Base-by-base conservation (phyloP, 1,140 invertebrate genomes). In the Pararge aegeria region DNA sequence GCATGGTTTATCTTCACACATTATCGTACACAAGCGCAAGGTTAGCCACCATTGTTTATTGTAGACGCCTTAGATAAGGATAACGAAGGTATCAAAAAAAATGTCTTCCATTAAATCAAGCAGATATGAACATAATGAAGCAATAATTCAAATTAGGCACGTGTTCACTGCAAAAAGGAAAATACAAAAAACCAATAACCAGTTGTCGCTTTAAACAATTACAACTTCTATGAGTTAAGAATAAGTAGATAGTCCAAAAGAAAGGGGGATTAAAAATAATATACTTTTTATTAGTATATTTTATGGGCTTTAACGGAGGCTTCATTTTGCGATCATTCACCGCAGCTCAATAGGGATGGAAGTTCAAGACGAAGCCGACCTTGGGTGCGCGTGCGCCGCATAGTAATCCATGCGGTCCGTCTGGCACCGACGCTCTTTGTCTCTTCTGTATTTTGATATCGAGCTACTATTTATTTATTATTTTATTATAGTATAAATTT, bases 1-100 rank as follows among this genome's bases (percentile, higher is more conserved):
- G 30, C 2, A n/a, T n/a, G 30, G 38, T 3, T 42, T 16, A 42
- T 42, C 38, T 42, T 42, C 12, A 51, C 20, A 42, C 34, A 50
- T 40, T 48, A 51, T 70, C 67, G 60, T 58, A 51, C 63, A 69
- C 9, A 52, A 59, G 53, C 40, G 52, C 82, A 85, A 83, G 80
- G 82, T 75, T 74, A 77, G 3, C 65, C 63, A 83, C 66, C 64
- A 79, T 79, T 83, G 83, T 86, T 75, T 75, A 78, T 78, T 78
- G 73, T 78, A 68, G 59, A 71, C 57, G 56, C 52, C 49, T 60
- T 68, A 71, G 73, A 79, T 79, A 79, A 78, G 61, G 62, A 75
- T 73, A 67, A 68, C 49, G 52, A 30, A 63, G 20, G 13, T 27
- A 49, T 9, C n/a, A 20, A 61, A 55, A 56, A 62, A 55, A 40